Base-by-base conservation (phyloP, 2,888 invertebrate species). In the Cryptophagus acutangulus region DNA sequence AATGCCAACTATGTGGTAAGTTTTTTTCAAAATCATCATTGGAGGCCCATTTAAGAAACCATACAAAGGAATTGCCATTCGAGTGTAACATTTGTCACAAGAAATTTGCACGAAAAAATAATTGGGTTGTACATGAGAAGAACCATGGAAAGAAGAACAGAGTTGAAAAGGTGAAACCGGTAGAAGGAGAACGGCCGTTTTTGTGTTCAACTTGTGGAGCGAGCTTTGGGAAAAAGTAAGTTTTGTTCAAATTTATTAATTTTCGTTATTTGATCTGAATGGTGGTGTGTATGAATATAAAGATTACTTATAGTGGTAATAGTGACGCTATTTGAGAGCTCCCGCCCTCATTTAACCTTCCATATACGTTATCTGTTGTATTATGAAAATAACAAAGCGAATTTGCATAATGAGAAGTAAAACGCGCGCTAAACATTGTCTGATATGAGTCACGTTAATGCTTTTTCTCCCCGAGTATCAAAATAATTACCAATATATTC, bases 51-150 rank as follows among this genome's bases (percentile, higher is more conserved):
- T 66, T 88, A 29, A 74, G 83, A 18, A 75, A 76, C 38, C 88
- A 89, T 57, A 87, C 87, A 0, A 77, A 81, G 17, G 88, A 88
- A 58, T 75, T 81, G 43, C 82, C 83, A 0, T 86, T 77, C 54
- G 67, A 72, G 2, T 89, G 89, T 54, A 65, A 71, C 0, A 60
- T 71, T 2, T 89, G 88, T 58, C 69, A 68, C 1, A 71, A 76
- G 0, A 76, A 76, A 45, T 89, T 87, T 58, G 76, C 79, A 0
- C 71, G 84, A 16, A 78, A 79, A 51, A 77, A 79, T 33, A 81
- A 81, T 54, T 69, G 84, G 36, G 74, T 75, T 17, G 75, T 74
- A 40, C 87, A 88, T 62, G 68, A 72, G 38, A 74, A 66, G 49
- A 75, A 74, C 39, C 69, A 71, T 24, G 54, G 51, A 26, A 54